phyloP scores from a whole-genome alignment of 1,140 invertebrate genomes.

The Procambarus virginalis region DNA sequence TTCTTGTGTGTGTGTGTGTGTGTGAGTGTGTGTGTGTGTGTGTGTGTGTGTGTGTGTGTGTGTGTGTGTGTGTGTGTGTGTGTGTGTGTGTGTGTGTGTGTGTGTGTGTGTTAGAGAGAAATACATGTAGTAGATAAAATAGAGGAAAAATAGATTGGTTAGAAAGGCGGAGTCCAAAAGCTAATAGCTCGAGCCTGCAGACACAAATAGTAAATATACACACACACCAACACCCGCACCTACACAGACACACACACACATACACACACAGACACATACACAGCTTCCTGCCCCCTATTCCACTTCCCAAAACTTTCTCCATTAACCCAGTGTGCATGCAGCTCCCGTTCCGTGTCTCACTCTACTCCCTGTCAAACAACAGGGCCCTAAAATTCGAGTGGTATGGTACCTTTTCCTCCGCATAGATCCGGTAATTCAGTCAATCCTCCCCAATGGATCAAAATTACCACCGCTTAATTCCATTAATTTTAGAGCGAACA shows the following conservation, averaged over 20 bases:
- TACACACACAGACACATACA: too few species aligned
- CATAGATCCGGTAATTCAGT: neutral
- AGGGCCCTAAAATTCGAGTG: neutral
- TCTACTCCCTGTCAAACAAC: neutral
- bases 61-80: too few species aligned
- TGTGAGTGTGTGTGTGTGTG: too few species aligned
- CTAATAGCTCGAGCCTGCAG: neutral
- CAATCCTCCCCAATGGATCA: neutral
- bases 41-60: too few species aligned
- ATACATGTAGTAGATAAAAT: too few species aligned
- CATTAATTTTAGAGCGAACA: neutral
- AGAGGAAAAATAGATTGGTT: too few species aligned
- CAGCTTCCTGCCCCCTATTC: too few species aligned
- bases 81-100: too few species aligned
- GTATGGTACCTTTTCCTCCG: neutral
- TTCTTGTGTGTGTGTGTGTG: too few species aligned
- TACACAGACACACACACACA: neutral
- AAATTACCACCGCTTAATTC: neutral
- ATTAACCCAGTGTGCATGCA: too few species aligned
- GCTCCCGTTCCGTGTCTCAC: neutral
- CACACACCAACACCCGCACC: neutral
- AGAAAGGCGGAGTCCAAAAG: neutral
- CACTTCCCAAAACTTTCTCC: too few species aligned
- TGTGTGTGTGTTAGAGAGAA: too few species aligned
- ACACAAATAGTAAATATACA: neutral